These are phyloP conservation scores for Pomacea canaliculata DNA, from an alignment of 2,888 invertebrate genomes.

Conservation along the genomic window DNA sequence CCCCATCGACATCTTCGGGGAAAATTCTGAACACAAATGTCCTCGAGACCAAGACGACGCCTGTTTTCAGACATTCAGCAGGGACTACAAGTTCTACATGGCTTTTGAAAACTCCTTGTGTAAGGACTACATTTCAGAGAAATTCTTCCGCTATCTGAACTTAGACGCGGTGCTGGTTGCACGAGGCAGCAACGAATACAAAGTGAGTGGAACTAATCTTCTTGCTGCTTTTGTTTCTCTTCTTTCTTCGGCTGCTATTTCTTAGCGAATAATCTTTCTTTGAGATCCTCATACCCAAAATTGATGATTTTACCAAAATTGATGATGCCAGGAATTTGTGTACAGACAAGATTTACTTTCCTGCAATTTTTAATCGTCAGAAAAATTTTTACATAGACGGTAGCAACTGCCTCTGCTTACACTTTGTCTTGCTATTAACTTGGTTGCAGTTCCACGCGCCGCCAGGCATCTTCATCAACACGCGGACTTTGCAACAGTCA, in stretches of 20 bases:
- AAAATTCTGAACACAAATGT: constrained; percentile 5
- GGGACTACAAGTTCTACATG: constrained; percentile 32
- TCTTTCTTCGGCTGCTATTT: no score
- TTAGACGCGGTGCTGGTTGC: constrained; percentile 22
- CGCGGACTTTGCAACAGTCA: constrained; percentile 15
- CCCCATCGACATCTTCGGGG: constrained; percentile 22
- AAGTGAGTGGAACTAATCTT: background rate
- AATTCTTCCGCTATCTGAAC: constrained; percentile 31
- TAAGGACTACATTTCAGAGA: constrained; percentile 34
- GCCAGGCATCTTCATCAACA: constrained; percentile 22
- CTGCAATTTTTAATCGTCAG: no score
- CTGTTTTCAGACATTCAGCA: constrained; percentile 20
- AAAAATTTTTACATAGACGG: no score
- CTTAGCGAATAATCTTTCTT: no score
- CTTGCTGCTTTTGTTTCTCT: no score
- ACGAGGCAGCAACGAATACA: constrained; percentile 22
- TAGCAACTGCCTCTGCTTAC: no score
- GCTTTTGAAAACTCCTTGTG: constrained; percentile 34
- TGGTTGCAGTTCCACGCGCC: constrained; percentile 5
- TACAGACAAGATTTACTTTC: no score
- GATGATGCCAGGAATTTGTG: no score
- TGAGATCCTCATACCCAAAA: no score
- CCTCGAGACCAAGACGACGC: constrained; percentile 5
- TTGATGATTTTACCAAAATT: no score
- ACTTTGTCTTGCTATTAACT: no score